phyloP scores from a whole-genome alignment of 2,888 invertebrate genomes.

The Mythimna lalbum region DNA sequence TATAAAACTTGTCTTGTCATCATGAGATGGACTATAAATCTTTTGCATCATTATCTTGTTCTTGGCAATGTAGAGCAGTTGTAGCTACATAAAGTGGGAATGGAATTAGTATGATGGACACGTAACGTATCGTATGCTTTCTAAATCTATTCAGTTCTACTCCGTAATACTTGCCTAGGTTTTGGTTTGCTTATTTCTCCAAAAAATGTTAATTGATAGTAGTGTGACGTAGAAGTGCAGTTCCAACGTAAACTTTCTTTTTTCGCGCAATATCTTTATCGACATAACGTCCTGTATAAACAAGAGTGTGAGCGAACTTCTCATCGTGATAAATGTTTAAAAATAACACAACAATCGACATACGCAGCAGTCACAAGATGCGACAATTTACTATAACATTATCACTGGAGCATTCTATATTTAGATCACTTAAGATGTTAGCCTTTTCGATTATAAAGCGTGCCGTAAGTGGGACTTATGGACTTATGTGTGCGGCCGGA shows the following conservation, averaged over 20 bases:
- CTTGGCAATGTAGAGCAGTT: slow-evolving; percentile 47
- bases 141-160: slow-evolving; percentile 25
- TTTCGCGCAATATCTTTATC: slow-evolving; percentile 44
- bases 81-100: slow-evolving; percentile 22
- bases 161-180: slow-evolving; percentile 2
- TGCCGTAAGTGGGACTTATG: slow-evolving; percentile 74
- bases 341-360: slow-evolving; percentile 82
- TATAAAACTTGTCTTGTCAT: slow-evolving; percentile 43
- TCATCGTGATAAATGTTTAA: slow-evolving; percentile 73
- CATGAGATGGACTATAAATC: slow-evolving; percentile 38
- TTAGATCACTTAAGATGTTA: slow-evolving; percentile 83
- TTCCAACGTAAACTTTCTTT: slow-evolving; percentile 43
- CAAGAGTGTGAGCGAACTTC: slow-evolving; percentile 37
- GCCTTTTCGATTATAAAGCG: slow-evolving; percentile 79
- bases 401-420: slow-evolving; percentile 80
- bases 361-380: slow-evolving; percentile 78
- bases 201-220: not conserved
- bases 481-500: slow-evolving; percentile 68
- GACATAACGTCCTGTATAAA: slow-evolving; percentile 12
- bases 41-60: slow-evolving; percentile 43
- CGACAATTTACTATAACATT: slow-evolving; percentile 77
- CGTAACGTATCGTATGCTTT: slow-evolving; percentile 25
- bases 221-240: not conserved
- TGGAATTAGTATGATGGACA: slow-evolving; percentile 40
- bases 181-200: not conserved